Evolutionary conservation across 2,797 vertebrate genomes (phyloP), one percentile per base, ranked within the genome.

Genomic region (Gouania willdenowi): DNA sequence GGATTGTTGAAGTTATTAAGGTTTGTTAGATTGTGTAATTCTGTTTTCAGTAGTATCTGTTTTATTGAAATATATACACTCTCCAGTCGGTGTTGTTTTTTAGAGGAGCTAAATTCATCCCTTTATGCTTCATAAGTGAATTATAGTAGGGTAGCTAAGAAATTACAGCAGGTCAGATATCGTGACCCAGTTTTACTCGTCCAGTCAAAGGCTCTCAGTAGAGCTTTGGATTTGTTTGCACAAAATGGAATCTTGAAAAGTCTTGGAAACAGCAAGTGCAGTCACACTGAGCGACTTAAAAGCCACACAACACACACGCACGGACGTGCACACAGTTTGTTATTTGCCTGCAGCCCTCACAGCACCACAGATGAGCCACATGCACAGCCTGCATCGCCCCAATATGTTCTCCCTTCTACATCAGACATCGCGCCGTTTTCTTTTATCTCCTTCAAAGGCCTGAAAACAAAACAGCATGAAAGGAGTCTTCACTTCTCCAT

Each of bases 381-480:
- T n/a, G 6, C 2, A 2, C 22, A 3, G 9, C 29, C 34, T 23
- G 11, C 27, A 2, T 41, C 26, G 42, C 53, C 31, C 19, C 9
- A n/a, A 10, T 21, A 36, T 15, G 5, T 10, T 30, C 47, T 41
- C 35, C 37, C n/a, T 19, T 47, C 37, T 10, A 33, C 13, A 38
- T 42, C 42, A 42, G 56, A 39, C 54, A 38, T 12, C 4, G 3
- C 25, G 24, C 32, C 37, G 40, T 32, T 38, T 41, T 45, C 58
- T 53, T 66, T 63, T 27, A 64, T 66, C 51, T 41, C 53, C 36
- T 71, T 62, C 46, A 61, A 63, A 71, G 39, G 20, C 13, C n/a
- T n/a, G 27, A 41, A 37, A 38, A 67, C 31, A 48, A 29, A 31
- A 27, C 18, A n/a, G 6, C 52, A 17, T 22, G 10, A 54, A 48